These are phyloP conservation scores for Mythimna impura DNA, from an alignment of 2,888 invertebrate genomes.

Conservation along the genomic window DNA sequence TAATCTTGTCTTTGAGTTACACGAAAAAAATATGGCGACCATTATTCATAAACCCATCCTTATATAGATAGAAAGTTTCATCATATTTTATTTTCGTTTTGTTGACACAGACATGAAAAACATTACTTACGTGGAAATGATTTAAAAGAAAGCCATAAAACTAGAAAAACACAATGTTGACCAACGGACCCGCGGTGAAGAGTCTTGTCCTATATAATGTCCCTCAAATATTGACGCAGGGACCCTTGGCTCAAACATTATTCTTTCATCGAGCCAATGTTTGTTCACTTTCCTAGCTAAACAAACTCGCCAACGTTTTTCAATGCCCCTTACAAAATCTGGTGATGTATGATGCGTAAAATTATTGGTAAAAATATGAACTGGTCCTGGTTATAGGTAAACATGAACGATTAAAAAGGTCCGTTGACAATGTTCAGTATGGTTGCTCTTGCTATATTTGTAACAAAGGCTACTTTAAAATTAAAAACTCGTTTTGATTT, in stretches of 20 bases:
- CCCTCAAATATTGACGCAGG: conserved; percentile 59
- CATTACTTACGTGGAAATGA: conserved; percentile 7
- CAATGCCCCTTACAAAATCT: conserved; percentile 39
- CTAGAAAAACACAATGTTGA: conserved; percentile 44
- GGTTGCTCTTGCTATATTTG: neutral
- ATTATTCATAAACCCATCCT: neutral
- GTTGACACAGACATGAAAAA: neutral
- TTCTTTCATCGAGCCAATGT: conserved; percentile 61
- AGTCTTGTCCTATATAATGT: conserved; percentile 53
- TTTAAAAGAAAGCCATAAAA: conserved; percentile 45
- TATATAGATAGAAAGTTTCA: neutral
- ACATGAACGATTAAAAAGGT: neutral
- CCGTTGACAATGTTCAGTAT: neutral
- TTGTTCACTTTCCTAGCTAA: conserved; percentile 60
- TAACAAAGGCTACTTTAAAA: neutral
- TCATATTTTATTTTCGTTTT: neutral
- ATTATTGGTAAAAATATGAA: conserved; percentile 33
- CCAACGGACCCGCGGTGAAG: conserved; percentile 24
- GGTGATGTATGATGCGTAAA: conserved; percentile 41
- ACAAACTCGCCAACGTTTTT: conserved; percentile 52
- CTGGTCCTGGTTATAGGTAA: conserved; percentile 11
- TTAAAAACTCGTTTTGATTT: neutral
- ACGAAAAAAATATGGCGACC: neutral
- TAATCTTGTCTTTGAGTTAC: neutral
- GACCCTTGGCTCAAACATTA: conserved; percentile 61